Percentiles rank a stretch among this genome's conserved stretches.
phyloP scores from a whole-genome alignment of 2,888 invertebrate species.

The Machimus rusticus region DNA sequence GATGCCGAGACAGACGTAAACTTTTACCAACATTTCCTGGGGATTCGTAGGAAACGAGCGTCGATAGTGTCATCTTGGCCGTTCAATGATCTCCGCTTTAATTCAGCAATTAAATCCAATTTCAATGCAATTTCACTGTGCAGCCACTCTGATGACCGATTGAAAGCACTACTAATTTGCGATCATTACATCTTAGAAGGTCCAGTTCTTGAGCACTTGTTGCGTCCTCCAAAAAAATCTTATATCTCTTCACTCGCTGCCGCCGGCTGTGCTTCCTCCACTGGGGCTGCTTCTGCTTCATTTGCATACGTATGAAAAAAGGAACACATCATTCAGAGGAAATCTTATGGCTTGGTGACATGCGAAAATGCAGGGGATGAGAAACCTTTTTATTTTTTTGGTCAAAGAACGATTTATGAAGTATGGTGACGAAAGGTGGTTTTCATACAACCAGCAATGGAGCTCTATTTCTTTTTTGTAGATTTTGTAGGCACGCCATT shows the following conservation, averaged over 20 bases:
- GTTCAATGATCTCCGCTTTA: slow-evolving; percentile 24
- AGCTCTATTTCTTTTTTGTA: neutral
- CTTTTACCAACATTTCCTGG: neutral
- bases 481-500: neutral
- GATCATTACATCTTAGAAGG: slow-evolving; percentile 7
- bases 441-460: neutral
- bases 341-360: slow-evolving; percentile 11
- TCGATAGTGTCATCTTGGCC: slow-evolving; percentile 27
- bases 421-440: neutral
- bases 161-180: slow-evolving; percentile 9
- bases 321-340: slow-evolving; percentile 2
- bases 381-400: neutral
- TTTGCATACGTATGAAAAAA: slow-evolving; percentile 12
- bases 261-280: neutral
- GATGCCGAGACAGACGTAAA: neutral
- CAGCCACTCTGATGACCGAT: neutral
- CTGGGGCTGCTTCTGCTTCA: neutral
- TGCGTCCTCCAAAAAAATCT: slow-evolving; percentile 6
- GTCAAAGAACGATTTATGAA: neutral
- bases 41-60: slow-evolving; percentile 21
- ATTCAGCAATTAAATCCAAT: neutral
- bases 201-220: slow-evolving; percentile 18
- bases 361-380: slow-evolving; percentile 9
- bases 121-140: neutral
- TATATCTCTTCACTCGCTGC: neutral